Evolutionary conservation across 2,113 vertebrate genomes (phyloP).

Genomic region (Strigops habroptila): DNA sequence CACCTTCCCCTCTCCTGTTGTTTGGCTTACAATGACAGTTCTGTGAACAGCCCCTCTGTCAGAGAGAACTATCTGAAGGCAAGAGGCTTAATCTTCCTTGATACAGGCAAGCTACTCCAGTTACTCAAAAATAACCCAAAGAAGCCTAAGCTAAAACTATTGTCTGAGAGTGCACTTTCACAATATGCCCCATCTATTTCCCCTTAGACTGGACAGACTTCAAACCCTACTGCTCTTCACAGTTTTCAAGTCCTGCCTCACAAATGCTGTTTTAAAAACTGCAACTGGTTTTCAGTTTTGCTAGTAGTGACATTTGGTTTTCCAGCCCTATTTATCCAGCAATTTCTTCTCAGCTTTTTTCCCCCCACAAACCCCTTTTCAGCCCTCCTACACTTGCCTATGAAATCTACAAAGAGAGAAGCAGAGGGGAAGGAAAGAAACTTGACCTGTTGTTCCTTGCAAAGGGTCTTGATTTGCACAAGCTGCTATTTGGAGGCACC

Average conservation of each 20-base stretch:
- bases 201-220: neutral
- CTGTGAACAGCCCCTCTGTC: neutral
- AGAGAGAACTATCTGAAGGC: neutral
- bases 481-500: slow-evolving; percentile 81
- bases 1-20: neutral
- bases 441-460: slow-evolving; percentile 91
- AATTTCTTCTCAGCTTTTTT: neutral
- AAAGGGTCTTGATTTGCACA: slow-evolving; percentile 95
- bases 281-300: neutral
- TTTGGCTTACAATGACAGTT: neutral
- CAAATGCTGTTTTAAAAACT: neutral
- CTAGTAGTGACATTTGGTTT: neutral
- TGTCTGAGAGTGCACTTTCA: neutral
- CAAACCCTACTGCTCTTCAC: neutral
- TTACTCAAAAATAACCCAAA: neutral
- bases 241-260: neutral
- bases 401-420: neutral
- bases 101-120: neutral
- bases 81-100: neutral
- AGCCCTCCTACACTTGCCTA: neutral
- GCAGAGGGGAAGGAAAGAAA: neutral
- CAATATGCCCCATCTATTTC: neutral
- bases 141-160: neutral
- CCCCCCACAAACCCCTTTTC: neutral
- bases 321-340: neutral